Evolutionary conservation across 2,113 vertebrate species (phyloP), one percentile per base, ranked within the genome.

Genomic region (Galeopterus variegatus): DNA sequence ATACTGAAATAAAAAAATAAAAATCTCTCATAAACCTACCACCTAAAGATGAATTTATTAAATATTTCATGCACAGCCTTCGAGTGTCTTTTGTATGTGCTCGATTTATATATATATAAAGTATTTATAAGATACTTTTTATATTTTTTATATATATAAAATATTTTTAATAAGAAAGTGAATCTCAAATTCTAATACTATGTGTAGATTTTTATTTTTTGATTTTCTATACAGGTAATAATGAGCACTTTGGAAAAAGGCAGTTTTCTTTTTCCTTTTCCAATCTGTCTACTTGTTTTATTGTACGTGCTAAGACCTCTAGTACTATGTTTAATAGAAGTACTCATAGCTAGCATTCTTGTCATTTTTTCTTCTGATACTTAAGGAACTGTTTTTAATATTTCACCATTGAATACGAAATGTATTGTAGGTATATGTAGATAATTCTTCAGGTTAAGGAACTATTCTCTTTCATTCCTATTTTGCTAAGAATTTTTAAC

Each of bases 361-460:
- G 21, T 81, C 26, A 33, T 75, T 72, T 84, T 91, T 85, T 52
- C 13, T 76, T 17, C 48, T 80, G 36, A 80, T 67, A 67, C 52
- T 80, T 93, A 67, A 79, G 77, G 60, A 92, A 88, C 58, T 84
- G 14, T n/a, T 92, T 84, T 94, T 72, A 72, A 10, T 36, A 64
- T 73, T 89, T 72, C 15, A 52, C 33, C 33, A 21, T 26, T 79
- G 64, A 72, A n/a, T 94, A 72, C 36, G 45, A 36, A 64, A 5
- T 86, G 14, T 76, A 7, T 45, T 70, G 0, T 77, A 64, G 52
- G 15, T n/a, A 54, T 80, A 73, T 84, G 11, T 83, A 72, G 62
- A 36, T 80, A 58, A 79, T 58, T 7, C 41, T 88, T 76, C 19
- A 62, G 24, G 24, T 79, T 77, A 58, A 77, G n/a, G 60, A 24